Evolutionary conservation across 2,888 invertebrate genomes (phyloP), one percentile per base, ranked within the genome.

Genomic region (Plemyria rubiginata): DNA sequence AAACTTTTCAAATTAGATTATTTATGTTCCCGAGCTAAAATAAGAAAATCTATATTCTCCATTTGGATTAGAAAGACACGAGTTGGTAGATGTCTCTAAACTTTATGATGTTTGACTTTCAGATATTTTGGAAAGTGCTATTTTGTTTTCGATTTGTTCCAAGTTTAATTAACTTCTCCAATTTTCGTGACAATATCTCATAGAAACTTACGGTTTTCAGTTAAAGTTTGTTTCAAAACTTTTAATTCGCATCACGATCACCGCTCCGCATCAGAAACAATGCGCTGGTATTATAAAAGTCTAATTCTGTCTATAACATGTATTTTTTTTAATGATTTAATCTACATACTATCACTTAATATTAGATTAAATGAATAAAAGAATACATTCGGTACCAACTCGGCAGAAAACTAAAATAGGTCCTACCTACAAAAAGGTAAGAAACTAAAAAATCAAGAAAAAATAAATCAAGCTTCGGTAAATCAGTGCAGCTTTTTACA

Each of bases 1-100:
- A 29, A 49, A n/a, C 45, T 29, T 48, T 49, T 32, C 13, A 50
- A 49, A 9, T 28, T 38, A 28, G 46, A 28, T 22, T 48, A 22
- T 48, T 12, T 22, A 46, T 41, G n/a, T 13, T 41, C 6, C 8
- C 41, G 13, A 12, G 28, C 16, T 45, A 16, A 45, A 16, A 15
- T 43, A 13, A 45, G 45, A 8, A 45, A 45, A 45, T 16, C 16
- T 45, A 16, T 45, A 9, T 45, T 45, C 2, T 16, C 16, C 9
- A 15, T 48, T 45, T 28, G 28, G 7, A 12, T 9, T 12, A n/a
- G 48, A 12, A 22, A n/a, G 12, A 38, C 16, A n/a, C n/a, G n/a
- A n/a, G n/a, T 45, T 45, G 7, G 16, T 45, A 16, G 45, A 7
- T 16, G 9, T 16, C 16, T 2, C 7, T 4, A 16, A 45, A 16